phyloP scores from a whole-genome alignment of 2,888 invertebrate genomes.

The Phortica okadai region DNA sequence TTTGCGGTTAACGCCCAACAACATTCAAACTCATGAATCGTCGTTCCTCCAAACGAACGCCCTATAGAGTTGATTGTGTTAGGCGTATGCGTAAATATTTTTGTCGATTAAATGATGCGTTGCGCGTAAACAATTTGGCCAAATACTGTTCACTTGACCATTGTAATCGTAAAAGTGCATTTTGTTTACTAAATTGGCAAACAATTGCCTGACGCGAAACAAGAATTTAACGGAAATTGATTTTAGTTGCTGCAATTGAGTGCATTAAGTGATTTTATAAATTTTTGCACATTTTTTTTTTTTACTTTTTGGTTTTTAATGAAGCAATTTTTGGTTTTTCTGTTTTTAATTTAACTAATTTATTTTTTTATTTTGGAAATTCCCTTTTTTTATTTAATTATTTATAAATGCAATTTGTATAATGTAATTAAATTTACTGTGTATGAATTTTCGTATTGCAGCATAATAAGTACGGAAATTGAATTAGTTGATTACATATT shows the following conservation, averaged over 20 bases:
- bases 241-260: not conserved
- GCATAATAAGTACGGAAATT: too few species aligned
- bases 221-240: constrained; percentile 13
- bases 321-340: not conserved
- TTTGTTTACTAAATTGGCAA: too few species aligned
- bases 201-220: too few species aligned
- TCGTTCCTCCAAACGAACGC: not conserved
- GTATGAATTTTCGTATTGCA: too few species aligned
- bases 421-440: too few species aligned
- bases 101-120: constrained; percentile 31
- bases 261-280: not conserved
- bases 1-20: constrained; percentile 21
- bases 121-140: constrained; percentile 20
- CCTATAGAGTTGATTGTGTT: not conserved
- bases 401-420: too few species aligned
- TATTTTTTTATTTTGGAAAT: too few species aligned
- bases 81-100: constrained; percentile 20
- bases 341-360: not conserved
- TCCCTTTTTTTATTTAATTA: too few species aligned
- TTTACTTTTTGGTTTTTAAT: not conserved
- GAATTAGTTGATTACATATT: too few species aligned
- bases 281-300: not conserved
- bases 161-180: too few species aligned
- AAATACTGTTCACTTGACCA: not conserved
- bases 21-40: not conserved